Base-by-base conservation (phyloP, 2,113 vertebrate genomes). In the Saguinus imperator region DNA sequence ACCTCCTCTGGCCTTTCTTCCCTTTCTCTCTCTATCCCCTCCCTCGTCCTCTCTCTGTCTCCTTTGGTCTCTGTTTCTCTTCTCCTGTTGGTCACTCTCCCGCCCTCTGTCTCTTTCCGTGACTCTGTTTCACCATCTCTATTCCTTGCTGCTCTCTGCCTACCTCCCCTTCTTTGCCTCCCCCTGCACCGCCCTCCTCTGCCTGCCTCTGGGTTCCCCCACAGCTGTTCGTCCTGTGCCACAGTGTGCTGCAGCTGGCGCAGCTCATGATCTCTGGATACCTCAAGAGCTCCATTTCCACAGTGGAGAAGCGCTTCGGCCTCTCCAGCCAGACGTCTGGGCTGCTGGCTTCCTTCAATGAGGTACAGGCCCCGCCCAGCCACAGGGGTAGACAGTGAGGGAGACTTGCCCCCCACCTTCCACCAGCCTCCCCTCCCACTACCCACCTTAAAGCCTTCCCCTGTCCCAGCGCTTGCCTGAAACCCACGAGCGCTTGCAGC, bases 251-350 rank as follows among this genome's bases (percentile, higher is more conserved):
- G 83, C 99, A 99, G 97, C 97, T 99, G 90, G 92, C 99, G 0
- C 99, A 99, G 98, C 99, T 99, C 57, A 95, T 99, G 98, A 99
- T 99, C 29, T 99, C 99, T 0, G 99, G 99, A 13, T 99, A 99
- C 94, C 98, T 99, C 98, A 99, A 99, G 98, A 99, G 99, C 94
- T 99, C 99, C 98, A 99, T 99, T 97, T 99, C 99, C 45, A 99
- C 99, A 35, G 99, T 99, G 0, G 99, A 99, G 98, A 98, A 97
- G 81, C 99, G 99, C 43, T 99, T 99, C 0, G 99, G 99, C 35
- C 98, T 99, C 37, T 99, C 99, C 98, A 99, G 99, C 97, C 99
- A 99, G 98, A 99, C 99, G 1, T 99, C 99, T 0, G 99, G 99
- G 8, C 86, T 99, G 12, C 98, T 99, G 0, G 99, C 99, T 0